phyloP scores from a whole-genome alignment of 1,140 invertebrate species.

The Dolichoris vasculosae region DNA sequence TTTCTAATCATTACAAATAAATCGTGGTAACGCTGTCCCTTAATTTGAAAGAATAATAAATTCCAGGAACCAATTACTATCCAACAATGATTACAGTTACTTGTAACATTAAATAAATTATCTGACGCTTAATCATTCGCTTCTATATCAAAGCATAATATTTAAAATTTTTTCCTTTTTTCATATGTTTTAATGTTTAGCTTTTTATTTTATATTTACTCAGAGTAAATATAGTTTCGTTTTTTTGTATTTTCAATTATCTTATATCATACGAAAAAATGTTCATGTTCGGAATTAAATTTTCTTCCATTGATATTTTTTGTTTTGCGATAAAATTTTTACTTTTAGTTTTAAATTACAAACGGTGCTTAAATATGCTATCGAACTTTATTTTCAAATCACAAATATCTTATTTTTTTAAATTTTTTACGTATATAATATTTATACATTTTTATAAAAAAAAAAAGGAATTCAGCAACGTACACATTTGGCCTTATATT shows the following conservation, averaged over 20 bases:
- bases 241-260: neutral
- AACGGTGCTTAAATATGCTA: neutral
- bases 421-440: neutral
- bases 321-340: neutral
- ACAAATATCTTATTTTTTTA: conserved; percentile 22
- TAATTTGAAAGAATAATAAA: too few relatives aligned
- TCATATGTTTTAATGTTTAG: neutral
- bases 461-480: neutral
- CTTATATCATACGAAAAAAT: neutral
- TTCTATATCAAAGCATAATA: neutral
- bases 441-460: neutral
- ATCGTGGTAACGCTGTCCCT: too few relatives aligned
- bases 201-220: neutral
- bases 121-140: neutral
- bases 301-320: neutral
- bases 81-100: too few relatives aligned
- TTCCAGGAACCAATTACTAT: too few relatives aligned
- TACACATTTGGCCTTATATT: neutral
- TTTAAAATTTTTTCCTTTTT: neutral
- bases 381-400: conserved; percentile 32
- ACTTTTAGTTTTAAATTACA: neutral
- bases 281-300: neutral
- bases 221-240: neutral
- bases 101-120: too few relatives aligned
- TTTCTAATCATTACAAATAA: too few relatives aligned